Evolutionary conservation across 2,113 vertebrate genomes (phyloP).

Genomic region (Mixornis gularis): DNA sequence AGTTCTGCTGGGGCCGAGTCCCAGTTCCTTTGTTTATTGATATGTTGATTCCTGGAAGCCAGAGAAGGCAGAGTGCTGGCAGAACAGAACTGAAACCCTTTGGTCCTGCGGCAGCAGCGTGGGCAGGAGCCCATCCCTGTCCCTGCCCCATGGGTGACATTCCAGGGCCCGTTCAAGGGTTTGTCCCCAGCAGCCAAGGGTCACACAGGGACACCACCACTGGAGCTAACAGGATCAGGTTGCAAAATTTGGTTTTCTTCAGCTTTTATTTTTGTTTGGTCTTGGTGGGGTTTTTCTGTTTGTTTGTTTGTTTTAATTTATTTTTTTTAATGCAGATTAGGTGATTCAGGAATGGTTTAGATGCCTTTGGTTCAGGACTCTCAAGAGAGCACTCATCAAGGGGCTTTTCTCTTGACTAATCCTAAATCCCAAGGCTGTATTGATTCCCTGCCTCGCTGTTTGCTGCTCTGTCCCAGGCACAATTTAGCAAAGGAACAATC

Average conservation of each 20-base stretch:
- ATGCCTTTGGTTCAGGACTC: background rate
- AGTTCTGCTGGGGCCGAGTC: background rate
- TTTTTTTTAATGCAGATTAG: background rate
- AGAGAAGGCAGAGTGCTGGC: background rate
- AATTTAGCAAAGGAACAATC: background rate
- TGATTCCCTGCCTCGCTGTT: background rate
- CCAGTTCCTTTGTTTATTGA: background rate
- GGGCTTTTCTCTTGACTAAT: background rate
- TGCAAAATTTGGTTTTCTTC: background rate
- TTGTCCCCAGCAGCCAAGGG: background rate
- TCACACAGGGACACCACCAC: background rate
- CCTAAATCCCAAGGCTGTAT: background rate
- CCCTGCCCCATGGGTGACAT: background rate
- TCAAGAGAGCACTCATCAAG: background rate
- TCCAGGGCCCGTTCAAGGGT: background rate
- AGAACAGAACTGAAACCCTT: background rate
- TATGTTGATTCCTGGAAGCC: background rate
- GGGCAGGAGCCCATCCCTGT: background rate
- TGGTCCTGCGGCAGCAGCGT: accelerated
- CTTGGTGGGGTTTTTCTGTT: too few relatives aligned
- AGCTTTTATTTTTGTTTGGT: background rate
- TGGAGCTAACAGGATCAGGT: background rate
- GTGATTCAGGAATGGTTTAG: background rate
- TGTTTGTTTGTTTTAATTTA: background rate
- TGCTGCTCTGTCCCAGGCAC: background rate